Conservation (phyloP, 2,797 vertebrate species). For the Crenuchus spilurus region DNA sequence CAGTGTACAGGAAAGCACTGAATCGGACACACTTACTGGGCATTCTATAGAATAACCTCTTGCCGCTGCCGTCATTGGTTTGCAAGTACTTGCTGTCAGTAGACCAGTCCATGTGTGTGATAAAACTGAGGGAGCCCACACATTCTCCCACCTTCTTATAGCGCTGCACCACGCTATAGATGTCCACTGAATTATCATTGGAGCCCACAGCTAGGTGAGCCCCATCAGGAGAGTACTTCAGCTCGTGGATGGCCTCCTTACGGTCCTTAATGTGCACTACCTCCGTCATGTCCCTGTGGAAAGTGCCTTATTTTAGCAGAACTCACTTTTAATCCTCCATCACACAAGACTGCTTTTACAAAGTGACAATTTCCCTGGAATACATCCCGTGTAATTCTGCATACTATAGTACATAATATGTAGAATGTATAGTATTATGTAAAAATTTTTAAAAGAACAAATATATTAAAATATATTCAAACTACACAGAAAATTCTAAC, state of each 20-base stretch:
- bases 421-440: too few species aligned
- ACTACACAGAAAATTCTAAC: too few species aligned
- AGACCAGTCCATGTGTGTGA: conserved; percentile 99
- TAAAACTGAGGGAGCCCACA: conserved; percentile 89
- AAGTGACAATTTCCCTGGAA: background rate
- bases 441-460: too few species aligned
- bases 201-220: conserved; percentile 93
- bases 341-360: conserved; percentile 4
- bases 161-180: conserved; percentile 94
- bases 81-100: conserved; percentile 94
- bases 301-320: background rate
- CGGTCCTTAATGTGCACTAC: conserved; percentile 99
- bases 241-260: conserved; percentile 97
- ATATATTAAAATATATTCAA: too few species aligned
- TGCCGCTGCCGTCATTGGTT: conserved; percentile 93
- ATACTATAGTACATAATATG: background rate
- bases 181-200: conserved; percentile 93
- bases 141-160: conserved; percentile 99
- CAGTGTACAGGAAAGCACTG: background rate
- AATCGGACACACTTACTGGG: conserved; percentile 81
- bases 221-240: conserved; percentile 97
- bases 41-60: conserved; percentile 94
- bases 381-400: background rate
- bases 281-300: conserved; percentile 96
- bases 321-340: background rate